Base-by-base conservation (phyloP, 1,140 invertebrate species). In the Orius insidiosus region DNA sequence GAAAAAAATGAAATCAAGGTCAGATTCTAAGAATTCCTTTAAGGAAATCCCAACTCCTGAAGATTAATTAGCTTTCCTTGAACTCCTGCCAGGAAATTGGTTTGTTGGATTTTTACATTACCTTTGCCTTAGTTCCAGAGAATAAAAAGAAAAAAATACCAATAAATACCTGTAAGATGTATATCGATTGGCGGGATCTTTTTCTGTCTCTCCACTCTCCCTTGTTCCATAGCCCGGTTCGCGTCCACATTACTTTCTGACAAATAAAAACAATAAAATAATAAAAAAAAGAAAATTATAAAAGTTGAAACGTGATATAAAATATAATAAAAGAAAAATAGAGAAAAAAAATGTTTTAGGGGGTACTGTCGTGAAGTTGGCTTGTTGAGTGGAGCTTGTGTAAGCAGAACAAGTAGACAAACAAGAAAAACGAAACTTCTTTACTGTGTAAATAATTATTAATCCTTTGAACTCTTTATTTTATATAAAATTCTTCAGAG, bases 111-210 rank as follows among this genome's bases (percentile, higher is more conserved):
- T 24, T 24, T 24, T 16, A 42, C 18, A 42, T 24, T n/a, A 24
- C 16, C n/a, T 19, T 18, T 19, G 30, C 24, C 11, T 18, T 42
- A 7, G 24, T 24, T 24, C 24, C 24, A 24, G 24, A 24, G 3
- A 4, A 4, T 4, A 24, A 24, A 24, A 36, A 36, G 5, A 4
- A 36, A 41, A 41, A n/a, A n/a, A 4, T 3, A 19, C 4, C 10
- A 24, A 2, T 31, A 58, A 68, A 68, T 80, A 88, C 85, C 85
- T 68, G 87, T 82, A 58, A 84, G 70, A 63, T 89, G 84, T 61
- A 86, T 83, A 69, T 82, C 85, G 69, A 85, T 77, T 65, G 80
- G 76, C 53, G 75, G 72, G 55, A 84, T 68, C 65, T 79, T 79
- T 55, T 85, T 53, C 13, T 47, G 38, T 9, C 41, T 36, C 9